These are phyloP conservation scores for Micoletzkya japonica DNA, from an alignment of 2,888 invertebrate species.

Conservation along the genomic window DNA sequence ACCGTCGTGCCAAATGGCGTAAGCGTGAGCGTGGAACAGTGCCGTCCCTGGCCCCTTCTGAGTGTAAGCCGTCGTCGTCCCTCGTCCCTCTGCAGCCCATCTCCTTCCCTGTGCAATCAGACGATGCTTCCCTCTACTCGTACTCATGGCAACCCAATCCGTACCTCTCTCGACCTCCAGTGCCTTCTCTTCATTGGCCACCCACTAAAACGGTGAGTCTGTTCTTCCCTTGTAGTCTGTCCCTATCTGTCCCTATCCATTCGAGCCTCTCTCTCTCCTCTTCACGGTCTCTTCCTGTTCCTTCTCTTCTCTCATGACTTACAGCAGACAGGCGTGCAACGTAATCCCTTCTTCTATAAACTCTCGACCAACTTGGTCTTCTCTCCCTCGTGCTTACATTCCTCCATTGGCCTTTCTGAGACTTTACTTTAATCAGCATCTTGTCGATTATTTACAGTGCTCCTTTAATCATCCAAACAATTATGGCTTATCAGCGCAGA, in stretches of 20 bases:
- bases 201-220: too few species aligned
- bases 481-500: too few species aligned
- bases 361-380: too few species aligned
- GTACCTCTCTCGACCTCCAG: conserved; percentile 7
- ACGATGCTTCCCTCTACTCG: not conserved
- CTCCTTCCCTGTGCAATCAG: conserved; percentile 3
- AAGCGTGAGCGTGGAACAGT: conserved; percentile 53
- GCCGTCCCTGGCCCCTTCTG: not conserved
- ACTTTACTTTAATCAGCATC: too few species aligned
- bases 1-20: conserved; percentile 63
- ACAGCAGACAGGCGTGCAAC: too few species aligned
- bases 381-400: too few species aligned
- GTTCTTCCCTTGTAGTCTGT: not conserved
- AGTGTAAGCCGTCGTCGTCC: not conserved
- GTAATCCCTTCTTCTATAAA: too few species aligned
- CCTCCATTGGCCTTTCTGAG: too few species aligned
- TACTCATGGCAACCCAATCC: not conserved
- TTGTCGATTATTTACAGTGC: too few species aligned
- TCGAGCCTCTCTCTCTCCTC: not conserved
- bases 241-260: not conserved
- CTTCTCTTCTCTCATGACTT: not conserved
- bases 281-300: not conserved
- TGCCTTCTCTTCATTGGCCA: conserved; percentile 7
- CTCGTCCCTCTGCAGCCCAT: conserved; percentile 12
- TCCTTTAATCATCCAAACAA: too few species aligned